Evolutionary conservation across 2,888 invertebrate genomes (phyloP).

Genomic region (Tridacna gigas): DNA sequence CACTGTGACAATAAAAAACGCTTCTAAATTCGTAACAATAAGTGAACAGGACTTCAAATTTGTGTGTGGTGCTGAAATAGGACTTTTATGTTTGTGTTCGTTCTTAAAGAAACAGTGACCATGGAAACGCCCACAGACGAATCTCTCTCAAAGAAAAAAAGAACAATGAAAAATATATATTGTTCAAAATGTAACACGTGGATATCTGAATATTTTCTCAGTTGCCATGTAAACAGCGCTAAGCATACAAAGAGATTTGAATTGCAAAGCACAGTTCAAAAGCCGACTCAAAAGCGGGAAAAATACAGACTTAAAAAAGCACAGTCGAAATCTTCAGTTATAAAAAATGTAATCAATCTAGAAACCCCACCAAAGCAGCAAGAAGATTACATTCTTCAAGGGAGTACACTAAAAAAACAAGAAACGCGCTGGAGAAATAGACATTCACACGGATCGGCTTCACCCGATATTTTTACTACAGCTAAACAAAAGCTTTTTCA

Average conservation of each 20-base stretch:
- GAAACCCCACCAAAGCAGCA: not conserved
- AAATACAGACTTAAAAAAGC: not conserved
- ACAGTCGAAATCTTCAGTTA: not conserved
- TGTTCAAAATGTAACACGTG: constrained; percentile 9
- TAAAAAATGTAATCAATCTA: constrained; percentile 4
- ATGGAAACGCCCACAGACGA: not conserved
- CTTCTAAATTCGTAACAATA: constrained; percentile 20
- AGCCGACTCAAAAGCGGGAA: not conserved
- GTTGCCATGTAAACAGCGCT: constrained; percentile 10
- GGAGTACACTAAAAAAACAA: constrained; percentile 14
- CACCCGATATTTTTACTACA: constrained; percentile 4
- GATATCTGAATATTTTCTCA: constrained; percentile 13
- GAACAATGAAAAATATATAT: constrained; percentile 8
- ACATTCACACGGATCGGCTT: not conserved
- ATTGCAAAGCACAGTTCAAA: constrained; percentile 7
- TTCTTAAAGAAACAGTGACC: constrained; percentile 10
- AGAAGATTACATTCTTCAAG: constrained; percentile 9
- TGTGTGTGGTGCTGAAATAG: constrained; percentile 5
- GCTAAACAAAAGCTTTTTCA: constrained; percentile 3
- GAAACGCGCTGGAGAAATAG: not conserved
- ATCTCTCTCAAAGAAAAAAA: constrained; percentile 10
- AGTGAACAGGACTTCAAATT: constrained; percentile 1
- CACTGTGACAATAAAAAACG: constrained; percentile 18
- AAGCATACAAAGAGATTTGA: not conserved
- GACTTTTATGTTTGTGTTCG: constrained; percentile 11